A percentile compares a stretch with the other conserved stretches of the same genome.
Conservation (phyloP, 2,888 invertebrate species). For the Dasysyrphus tricinctus region DNA sequence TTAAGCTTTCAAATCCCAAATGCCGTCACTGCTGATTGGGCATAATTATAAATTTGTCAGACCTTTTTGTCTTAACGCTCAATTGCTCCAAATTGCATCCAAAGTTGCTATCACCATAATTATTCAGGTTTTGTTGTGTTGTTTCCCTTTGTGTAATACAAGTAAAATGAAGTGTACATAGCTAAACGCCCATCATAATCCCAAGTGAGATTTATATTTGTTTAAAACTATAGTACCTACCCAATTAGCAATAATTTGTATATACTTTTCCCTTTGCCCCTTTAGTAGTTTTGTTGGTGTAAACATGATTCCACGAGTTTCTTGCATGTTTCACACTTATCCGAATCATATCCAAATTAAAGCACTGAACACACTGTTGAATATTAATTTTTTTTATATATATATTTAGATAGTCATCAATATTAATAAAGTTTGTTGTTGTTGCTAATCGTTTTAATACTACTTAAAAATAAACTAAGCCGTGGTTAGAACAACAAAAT, state of each 20-base stretch:
- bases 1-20: background rate
- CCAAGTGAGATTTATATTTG: constrained; percentile 36
- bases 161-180: constrained; percentile 31
- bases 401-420: background rate
- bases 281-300: constrained; percentile 35
- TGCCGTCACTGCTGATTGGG: constrained; percentile 15
- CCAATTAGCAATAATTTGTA: constrained; percentile 34
- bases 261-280: constrained; percentile 2
- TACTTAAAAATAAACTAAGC: background rate
- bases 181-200: constrained; percentile 53
- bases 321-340: constrained; percentile 58
- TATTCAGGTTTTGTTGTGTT: constrained; percentile 64
- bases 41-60: constrained; percentile 3
- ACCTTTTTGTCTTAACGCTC: background rate
- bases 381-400: constrained; percentile 29
- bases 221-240: constrained; percentile 12
- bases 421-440: constrained; percentile 38
- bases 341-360: constrained; percentile 14
- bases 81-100: constrained; percentile 33
- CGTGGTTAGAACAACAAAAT: constrained; percentile 29
- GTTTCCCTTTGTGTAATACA: constrained; percentile 43
- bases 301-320: constrained; percentile 54
- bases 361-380: constrained; percentile 33
- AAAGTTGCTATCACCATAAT: constrained; percentile 27
- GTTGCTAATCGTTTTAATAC: constrained; percentile 30